Percentiles rank a stretch among this genome's conserved stretches.
Conservation (phyloP, 2,797 vertebrate genomes). For the Gastrophryne carolinensis region DNA sequence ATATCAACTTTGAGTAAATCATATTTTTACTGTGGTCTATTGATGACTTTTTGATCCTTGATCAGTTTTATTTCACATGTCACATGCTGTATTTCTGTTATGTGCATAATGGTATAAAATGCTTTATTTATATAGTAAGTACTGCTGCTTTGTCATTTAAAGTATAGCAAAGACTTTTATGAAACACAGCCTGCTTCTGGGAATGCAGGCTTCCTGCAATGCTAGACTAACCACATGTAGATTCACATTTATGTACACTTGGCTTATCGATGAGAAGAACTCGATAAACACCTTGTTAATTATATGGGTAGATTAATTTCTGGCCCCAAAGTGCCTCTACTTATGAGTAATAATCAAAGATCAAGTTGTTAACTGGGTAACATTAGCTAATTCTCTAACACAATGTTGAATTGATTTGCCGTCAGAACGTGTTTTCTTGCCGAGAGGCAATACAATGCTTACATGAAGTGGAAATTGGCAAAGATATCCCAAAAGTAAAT, state of each 20-base stretch:
- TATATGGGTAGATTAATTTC: constrained; percentile 48
- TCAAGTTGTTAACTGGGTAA: constrained; percentile 61
- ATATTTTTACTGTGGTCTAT: too few species aligned
- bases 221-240: constrained; percentile 33
- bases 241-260: constrained; percentile 23
- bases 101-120: too few species aligned
- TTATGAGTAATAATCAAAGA: constrained; percentile 73
- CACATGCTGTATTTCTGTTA: too few species aligned
- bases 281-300: constrained; percentile 35
- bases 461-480: constrained; percentile 22
- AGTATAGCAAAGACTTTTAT: neutral
- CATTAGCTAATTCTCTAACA: constrained; percentile 58
- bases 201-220: neutral
- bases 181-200: neutral
- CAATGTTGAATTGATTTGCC: constrained; percentile 60
- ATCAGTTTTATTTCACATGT: too few species aligned
- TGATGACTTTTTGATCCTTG: too few species aligned
- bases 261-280: constrained; percentile 15
- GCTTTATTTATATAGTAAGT: too few species aligned
- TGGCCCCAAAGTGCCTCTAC: constrained; percentile 43
- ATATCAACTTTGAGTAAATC: too few species aligned
- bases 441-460: constrained; percentile 48
- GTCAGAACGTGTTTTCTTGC: constrained; percentile 55
- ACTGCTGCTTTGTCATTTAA: neutral
- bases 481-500: constrained; percentile 46